Evolutionary conservation across 2,888 invertebrate genomes (phyloP).

Genomic region (Drosophila rubida): DNA sequence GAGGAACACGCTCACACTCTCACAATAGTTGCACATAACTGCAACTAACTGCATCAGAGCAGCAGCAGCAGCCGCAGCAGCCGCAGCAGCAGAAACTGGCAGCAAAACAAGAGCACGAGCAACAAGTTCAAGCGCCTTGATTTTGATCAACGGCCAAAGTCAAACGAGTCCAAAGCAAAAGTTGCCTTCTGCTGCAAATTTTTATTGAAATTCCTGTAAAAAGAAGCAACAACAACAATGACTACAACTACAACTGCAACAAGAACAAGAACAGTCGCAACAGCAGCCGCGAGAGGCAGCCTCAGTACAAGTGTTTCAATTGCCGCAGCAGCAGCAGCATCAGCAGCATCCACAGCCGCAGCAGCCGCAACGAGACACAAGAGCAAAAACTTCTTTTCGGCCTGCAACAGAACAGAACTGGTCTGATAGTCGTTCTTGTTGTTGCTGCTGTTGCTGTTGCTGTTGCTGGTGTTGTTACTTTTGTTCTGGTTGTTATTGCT

Average conservation of each 20-base stretch:
- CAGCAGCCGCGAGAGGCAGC: constrained; percentile 49
- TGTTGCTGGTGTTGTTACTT: constrained; percentile 28
- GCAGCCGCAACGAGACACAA: constrained; percentile 43
- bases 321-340: constrained; percentile 51
- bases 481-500: constrained; percentile 15
- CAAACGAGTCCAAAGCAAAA: constrained; percentile 80
- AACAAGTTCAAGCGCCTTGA: constrained; percentile 79
- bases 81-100: constrained; percentile 41
- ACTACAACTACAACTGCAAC: constrained; percentile 13
- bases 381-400: constrained; percentile 70
- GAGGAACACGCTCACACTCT: constrained; percentile 26
- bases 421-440: constrained; percentile 58
- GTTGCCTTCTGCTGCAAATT: constrained; percentile 73
- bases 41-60: constrained; percentile 73
- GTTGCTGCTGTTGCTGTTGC: constrained; percentile 24
- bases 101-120: constrained; percentile 65
- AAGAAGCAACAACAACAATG: constrained; percentile 45
- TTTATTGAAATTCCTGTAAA: constrained; percentile 80
- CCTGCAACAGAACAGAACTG: constrained; percentile 64
- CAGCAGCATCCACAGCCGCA: too few species aligned
- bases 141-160: constrained; percentile 75
- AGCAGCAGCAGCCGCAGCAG: constrained; percentile 17
- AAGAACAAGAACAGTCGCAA: constrained; percentile 36
- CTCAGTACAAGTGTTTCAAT: constrained; percentile 76
- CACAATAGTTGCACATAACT: constrained; percentile 72